Conservation (phyloP, 2,888 invertebrate genomes). For the Leptopilina myrica region DNA sequence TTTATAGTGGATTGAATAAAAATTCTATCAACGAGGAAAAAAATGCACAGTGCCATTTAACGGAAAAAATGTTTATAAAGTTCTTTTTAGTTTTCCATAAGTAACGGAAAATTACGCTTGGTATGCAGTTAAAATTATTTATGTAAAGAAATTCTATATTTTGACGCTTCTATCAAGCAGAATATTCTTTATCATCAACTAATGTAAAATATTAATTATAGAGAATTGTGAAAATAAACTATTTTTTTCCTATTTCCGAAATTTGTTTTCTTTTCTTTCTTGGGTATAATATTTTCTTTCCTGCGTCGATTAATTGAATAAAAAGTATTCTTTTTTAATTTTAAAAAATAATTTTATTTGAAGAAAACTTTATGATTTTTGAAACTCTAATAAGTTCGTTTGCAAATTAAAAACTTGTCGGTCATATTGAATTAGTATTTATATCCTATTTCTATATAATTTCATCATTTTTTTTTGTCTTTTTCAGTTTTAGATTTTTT, state of each 20-base stretch:
- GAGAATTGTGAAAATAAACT: conserved; percentile 24
- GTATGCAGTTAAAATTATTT: neutral
- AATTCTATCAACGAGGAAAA: neutral
- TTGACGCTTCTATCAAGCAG: neutral
- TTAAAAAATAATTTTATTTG: no score
- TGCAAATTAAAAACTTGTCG: no score
- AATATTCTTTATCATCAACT: neutral
- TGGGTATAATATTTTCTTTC: neutral
- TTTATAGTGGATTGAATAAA: no score
- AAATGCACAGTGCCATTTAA: conserved; percentile 35
- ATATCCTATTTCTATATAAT: no score
- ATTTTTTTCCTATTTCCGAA: conserved; percentile 7
- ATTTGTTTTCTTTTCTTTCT: neutral
- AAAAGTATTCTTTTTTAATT: no score
- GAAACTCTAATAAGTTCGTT: no score
- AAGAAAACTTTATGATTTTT: no score
- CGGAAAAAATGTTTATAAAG: neutral
- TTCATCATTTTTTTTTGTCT: no score
- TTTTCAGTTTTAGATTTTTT: no score
- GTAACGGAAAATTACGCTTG: neutral
- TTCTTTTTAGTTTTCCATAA: neutral
- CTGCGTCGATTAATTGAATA: no score
- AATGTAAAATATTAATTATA: conserved; percentile 13
- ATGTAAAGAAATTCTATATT: neutral
- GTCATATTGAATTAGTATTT: no score